Percentiles rank a stretch among this genome's conserved stretches.
phyloP scores from a whole-genome alignment of 1,140 invertebrate genomes.

The Ips typographus region DNA sequence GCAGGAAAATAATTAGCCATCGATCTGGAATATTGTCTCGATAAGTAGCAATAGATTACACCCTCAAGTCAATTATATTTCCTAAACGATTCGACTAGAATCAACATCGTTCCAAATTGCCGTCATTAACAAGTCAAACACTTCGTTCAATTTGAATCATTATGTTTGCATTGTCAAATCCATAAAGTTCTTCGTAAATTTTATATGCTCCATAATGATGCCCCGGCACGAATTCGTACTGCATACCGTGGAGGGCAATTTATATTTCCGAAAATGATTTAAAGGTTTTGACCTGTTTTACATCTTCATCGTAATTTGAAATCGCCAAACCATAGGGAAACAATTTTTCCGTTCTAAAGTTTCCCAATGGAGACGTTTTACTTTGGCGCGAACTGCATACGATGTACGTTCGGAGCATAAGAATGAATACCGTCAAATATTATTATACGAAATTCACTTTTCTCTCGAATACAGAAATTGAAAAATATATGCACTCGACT shows the following conservation, averaged over 20 bases:
- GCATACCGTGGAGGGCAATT: constrained; percentile 18
- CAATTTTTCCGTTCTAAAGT: not conserved
- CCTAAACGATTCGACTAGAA: constrained; percentile 16
- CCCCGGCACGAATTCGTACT: constrained; percentile 18
- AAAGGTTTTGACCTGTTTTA: constrained; percentile 8
- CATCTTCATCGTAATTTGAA: constrained; percentile 13
- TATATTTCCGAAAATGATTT: constrained; percentile 17
- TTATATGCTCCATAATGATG: constrained; percentile 25
- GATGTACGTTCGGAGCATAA: no score
- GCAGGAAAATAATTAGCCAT: constrained; percentile 10
- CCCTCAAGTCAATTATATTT: constrained; percentile 24
- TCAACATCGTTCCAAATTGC: constrained; percentile 9
- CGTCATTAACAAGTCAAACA: constrained; percentile 15
- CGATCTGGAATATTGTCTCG: constrained; percentile 22
- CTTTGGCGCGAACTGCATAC: no score
- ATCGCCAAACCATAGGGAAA: constrained; percentile 3
- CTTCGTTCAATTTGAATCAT: constrained; percentile 20
- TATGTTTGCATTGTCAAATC: constrained; percentile 24
- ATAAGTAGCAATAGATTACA: constrained; percentile 25
- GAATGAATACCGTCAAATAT: no score
- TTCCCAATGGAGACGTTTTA: not conserved
- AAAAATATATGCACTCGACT: no score
- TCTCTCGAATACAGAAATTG: no score
- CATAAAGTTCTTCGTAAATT: constrained; percentile 22
- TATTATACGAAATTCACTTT: no score